Percentiles rank a stretch among this genome's conserved stretches.
Evolutionary conservation across 2,113 vertebrate species (phyloP).

Genomic region (Oryzias curvinotus): DNA sequence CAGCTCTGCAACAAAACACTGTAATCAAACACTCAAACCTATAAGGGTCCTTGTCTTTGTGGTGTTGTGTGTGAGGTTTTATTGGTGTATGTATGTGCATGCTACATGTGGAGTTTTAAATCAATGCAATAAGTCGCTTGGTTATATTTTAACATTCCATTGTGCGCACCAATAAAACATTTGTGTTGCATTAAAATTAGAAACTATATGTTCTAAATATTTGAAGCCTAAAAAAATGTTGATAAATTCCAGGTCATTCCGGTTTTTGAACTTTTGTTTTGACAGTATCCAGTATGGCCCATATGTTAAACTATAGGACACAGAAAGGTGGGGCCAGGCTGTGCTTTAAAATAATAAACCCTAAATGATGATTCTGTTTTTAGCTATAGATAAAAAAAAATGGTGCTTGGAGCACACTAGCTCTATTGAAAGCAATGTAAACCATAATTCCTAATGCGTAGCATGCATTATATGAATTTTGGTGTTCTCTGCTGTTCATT

Average conservation of each 20-base stretch:
- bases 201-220: neutral
- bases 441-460: neutral
- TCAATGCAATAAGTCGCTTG: neutral
- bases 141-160: neutral
- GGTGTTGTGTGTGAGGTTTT: neutral
- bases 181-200: neutral
- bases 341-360: too few relatives aligned
- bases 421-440: too few relatives aligned
- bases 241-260: neutral
- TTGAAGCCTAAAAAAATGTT: neutral
- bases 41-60: conserved; percentile 15
- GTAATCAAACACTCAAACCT: conserved; percentile 25
- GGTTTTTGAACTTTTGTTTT: neutral
- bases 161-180: neutral
- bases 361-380: too few relatives aligned
- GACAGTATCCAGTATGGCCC: too few relatives aligned
- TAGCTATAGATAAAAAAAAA: too few relatives aligned
- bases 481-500: conserved; percentile 6
- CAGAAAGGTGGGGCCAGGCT: too few relatives aligned
- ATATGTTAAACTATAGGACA: too few relatives aligned
- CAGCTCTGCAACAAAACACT: conserved; percentile 34
- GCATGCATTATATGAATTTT: neutral
- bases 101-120: neutral
- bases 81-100: neutral
- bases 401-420: too few relatives aligned